phyloP scores from a whole-genome alignment of 2,113 vertebrate genomes.

The Conger conger region DNA sequence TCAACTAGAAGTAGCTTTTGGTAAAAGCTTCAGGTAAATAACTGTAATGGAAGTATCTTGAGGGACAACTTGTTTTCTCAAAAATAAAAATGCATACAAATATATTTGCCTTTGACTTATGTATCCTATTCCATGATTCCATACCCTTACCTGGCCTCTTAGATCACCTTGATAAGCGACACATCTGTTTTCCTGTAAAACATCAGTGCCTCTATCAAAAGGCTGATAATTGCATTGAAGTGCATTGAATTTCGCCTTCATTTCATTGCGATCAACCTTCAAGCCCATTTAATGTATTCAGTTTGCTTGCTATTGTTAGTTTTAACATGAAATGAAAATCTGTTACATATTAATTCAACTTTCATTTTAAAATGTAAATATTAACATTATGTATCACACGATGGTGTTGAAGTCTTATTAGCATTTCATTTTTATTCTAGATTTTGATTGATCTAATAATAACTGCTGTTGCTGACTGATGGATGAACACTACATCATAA shows the following conservation, averaged over 20 bases:
- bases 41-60: no score
- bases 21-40: no score
- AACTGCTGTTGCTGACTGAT: neutral
- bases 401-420: no score
- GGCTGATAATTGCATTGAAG: no score
- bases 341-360: neutral
- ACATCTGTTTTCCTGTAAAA: neutral
- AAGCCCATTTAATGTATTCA: neutral
- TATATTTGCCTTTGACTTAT: neutral
- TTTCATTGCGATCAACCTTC: neutral
- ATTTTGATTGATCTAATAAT: neutral
- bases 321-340: neutral
- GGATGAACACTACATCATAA: neutral
- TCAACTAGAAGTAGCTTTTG: no score
- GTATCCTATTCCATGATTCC: neutral
- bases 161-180: neutral
- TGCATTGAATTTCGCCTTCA: no score
- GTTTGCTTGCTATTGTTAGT: neutral
- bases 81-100: neutral
- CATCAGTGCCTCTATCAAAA: no score
- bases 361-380: neutral
- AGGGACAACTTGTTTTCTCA: neutral
- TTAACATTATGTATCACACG: no score
- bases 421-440: neutral
- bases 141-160: neutral